These are phyloP conservation scores for Bucorvus abyssinicus DNA, from an alignment of 2,797 vertebrate species.

Conservation along the genomic window DNA sequence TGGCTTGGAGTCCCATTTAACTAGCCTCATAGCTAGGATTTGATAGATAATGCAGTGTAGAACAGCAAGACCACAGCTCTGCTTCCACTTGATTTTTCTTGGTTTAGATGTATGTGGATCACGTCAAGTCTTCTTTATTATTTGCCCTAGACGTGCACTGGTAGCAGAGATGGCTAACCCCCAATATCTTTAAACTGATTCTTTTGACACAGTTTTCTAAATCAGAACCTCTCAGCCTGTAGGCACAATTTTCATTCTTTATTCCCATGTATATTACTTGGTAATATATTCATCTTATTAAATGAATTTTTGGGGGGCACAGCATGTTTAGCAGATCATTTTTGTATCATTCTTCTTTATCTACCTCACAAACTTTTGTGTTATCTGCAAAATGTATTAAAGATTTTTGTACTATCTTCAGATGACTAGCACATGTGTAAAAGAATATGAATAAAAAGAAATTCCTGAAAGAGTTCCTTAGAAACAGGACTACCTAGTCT, in stretches of 20 bases:
- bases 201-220: not conserved
- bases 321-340: not conserved
- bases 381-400: not conserved
- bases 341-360: not conserved
- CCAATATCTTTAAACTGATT: not conserved
- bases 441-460: not conserved
- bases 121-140: not conserved
- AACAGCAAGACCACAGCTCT: not conserved
- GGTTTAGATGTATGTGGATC: not conserved
- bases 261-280: not conserved
- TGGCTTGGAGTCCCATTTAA: not conserved
- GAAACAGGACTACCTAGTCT: not conserved
- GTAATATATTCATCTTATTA: not conserved
- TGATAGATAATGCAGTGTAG: not conserved
- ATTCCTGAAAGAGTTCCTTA: not conserved
- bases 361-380: not conserved
- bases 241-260: not conserved
- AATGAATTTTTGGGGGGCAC: rapidly evolving
- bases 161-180: not conserved
- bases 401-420: not conserved
- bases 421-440: not conserved
- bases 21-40: not conserved
- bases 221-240: not conserved
- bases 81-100: not conserved
- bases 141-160: not conserved